Conservation (phyloP, 2,888 invertebrate species). For the Orchesella flavescens region DNA sequence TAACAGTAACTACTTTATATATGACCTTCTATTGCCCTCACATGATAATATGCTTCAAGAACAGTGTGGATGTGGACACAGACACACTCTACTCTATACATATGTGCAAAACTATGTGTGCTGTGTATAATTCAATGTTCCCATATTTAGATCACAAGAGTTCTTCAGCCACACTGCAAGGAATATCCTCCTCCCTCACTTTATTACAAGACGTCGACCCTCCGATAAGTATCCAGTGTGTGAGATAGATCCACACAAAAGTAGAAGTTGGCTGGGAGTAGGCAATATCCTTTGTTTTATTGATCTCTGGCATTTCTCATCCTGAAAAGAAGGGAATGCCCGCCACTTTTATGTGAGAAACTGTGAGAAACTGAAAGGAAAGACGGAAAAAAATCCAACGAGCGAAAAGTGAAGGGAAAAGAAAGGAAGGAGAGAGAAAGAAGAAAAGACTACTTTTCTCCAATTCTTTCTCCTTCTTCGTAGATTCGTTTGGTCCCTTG, state of each 20-base stretch:
- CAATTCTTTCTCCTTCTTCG: conserved; percentile 9
- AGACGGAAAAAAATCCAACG: background rate
- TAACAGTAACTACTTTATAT: background rate
- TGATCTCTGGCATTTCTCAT: conserved; percentile 45
- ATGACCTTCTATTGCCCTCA: no score
- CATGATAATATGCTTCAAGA: no score
- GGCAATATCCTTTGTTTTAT: conserved; percentile 39
- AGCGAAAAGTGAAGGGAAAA: background rate
- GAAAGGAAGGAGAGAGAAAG: conserved; percentile 1
- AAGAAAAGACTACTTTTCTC: conserved; percentile 22
- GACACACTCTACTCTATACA: no score
- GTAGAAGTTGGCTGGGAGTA: background rate
- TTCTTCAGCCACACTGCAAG: background rate
- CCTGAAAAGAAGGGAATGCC: background rate
- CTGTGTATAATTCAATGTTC: background rate
- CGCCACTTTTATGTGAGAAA: no score
- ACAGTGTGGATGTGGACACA: no score
- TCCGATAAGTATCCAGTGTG: no score
- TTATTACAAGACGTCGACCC: conserved; percentile 6
- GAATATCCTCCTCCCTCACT: conserved; percentile 5
- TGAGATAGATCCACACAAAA: no score
- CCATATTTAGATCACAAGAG: conserved; percentile 12
- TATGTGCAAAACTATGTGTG: no score
- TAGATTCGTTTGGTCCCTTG: conserved; percentile 49
- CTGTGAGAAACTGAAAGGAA: background rate